Evolutionary conservation across 1,140 invertebrate species (phyloP).

Genomic region (Drosophila ercepeae): DNA sequence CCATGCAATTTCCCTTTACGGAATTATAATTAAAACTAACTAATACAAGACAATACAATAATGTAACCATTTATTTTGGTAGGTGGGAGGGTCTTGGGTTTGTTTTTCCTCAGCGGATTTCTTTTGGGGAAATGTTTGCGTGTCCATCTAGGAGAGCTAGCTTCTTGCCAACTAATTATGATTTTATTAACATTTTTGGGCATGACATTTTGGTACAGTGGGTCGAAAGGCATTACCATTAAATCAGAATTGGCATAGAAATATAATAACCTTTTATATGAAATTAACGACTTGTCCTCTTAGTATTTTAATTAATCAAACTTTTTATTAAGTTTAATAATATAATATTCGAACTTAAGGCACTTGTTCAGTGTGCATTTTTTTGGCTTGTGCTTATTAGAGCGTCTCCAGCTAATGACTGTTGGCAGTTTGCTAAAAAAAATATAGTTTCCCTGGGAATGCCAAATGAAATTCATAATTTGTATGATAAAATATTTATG

Average conservation of each 20-base stretch:
- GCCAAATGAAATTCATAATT: conserved; percentile 56
- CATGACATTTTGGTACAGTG: conserved; percentile 56
- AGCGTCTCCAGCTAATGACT: conserved; percentile 60
- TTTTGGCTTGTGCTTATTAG: conserved; percentile 52
- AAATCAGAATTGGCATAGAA: neutral
- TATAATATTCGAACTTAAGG: neutral
- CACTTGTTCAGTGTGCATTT: conserved; percentile 15
- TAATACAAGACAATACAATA: conserved; percentile 68
- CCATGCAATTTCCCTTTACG: conserved; percentile 48
- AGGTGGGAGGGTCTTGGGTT: conserved; percentile 2
- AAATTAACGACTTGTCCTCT: neutral
- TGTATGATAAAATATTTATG: conserved; percentile 74
- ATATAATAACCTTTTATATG: neutral
- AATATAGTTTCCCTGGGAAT: conserved; percentile 41
- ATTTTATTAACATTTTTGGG: conserved; percentile 73
- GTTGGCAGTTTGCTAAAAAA: conserved; percentile 48
- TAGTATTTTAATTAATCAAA: neutral
- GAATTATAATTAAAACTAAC: conserved; percentile 50
- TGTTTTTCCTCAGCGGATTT: conserved; percentile 14
- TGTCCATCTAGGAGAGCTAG: conserved; percentile 48
- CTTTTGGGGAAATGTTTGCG: conserved; percentile 44
- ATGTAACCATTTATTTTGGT: conserved; percentile 46
- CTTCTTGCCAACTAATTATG: conserved; percentile 35
- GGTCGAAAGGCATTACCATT: neutral
- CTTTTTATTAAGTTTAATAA: neutral